Base-by-base conservation (phyloP, 2,888 invertebrate genomes). In the Oligia fasciuncula region DNA sequence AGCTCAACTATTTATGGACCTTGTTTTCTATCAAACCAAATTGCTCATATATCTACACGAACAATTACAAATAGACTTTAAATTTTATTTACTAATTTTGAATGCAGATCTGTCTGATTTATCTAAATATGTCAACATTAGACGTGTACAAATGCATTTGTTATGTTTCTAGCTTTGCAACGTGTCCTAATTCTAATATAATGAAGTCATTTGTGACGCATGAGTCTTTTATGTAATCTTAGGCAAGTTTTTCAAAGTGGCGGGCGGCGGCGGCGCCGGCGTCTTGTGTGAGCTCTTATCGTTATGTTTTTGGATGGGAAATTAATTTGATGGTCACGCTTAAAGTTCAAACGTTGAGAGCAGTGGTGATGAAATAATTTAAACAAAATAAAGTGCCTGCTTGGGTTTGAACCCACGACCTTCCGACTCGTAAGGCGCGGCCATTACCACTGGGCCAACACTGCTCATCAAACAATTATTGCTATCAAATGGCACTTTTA, bases 131-230 rank as follows among this genome's bases (percentile, higher is more conserved):
- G 60, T 54, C 57, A 29, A 68, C 23, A 43, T 69, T 62, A 23
- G 77, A 80, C 67, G 51, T 70, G 6, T 73, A 83, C 70, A 75
- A 86, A 85, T 86, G 77, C 73, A 70, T 62, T 74, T 35, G 29
- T 76, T 57, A 9, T 49, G 49, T 79, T 19, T 43, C 35, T 57
- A 57, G 57, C 40, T 71, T 54, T 57, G 19, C 63, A 67, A 77
- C 13, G 17, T 76, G 71, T 46, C 60, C 73, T 69, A 43, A 29
- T 82, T 66, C 1, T 66, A 63, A 57, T 62, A 57, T 74, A 65
- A 74, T 66, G 67, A 66, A 77, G 29, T 19, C 35, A 4, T 60
- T 60, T 70, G 17, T 77, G 66, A 73, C 46, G 29, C 67, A 83
- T 46, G 9, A 19, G 13, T 67, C n/a, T 46, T 62, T 62, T 49